These are phyloP conservation scores for Arvicanthis niloticus DNA, from an alignment of 2,113 vertebrate species.

Conservation along the genomic window DNA sequence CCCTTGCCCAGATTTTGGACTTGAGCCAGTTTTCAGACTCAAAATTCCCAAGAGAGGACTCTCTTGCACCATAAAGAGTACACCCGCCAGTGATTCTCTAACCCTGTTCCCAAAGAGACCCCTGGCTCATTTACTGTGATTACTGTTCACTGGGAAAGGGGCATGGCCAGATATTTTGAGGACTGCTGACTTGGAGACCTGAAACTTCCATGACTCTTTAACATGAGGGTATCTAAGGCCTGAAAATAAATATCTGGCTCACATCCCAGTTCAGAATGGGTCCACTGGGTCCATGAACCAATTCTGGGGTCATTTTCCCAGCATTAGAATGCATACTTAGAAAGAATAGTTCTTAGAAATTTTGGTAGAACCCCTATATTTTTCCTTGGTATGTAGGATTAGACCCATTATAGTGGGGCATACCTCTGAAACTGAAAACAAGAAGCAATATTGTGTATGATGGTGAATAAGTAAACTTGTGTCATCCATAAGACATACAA, in stretches of 20 bases:
- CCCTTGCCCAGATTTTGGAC: slow-evolving; percentile 2
- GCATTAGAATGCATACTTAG: background rate
- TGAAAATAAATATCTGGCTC: slow-evolving; percentile 46
- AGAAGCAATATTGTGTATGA: background rate
- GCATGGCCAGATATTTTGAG: slow-evolving; percentile 56
- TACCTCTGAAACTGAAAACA: background rate
- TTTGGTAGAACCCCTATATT: background rate
- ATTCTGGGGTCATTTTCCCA: slow-evolving; percentile 30
- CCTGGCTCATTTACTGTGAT: background rate
- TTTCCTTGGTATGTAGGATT: background rate
- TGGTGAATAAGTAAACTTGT: background rate
- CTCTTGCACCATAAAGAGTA: background rate
- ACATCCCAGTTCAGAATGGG: slow-evolving; percentile 3
- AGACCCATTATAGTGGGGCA: background rate
- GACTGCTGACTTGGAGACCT: background rate
- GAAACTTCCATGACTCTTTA: background rate
- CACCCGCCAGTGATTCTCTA: background rate
- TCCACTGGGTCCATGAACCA: background rate
- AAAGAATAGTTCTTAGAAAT: background rate
- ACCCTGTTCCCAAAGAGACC: background rate
- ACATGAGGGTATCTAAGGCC: background rate
- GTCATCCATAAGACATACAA: background rate
- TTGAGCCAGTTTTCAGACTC: slow-evolving; percentile 14
- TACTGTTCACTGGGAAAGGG: background rate
- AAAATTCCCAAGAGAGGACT: background rate